Conservation (phyloP, 2,113 vertebrate genomes). For the Equus przewalskii region DNA sequence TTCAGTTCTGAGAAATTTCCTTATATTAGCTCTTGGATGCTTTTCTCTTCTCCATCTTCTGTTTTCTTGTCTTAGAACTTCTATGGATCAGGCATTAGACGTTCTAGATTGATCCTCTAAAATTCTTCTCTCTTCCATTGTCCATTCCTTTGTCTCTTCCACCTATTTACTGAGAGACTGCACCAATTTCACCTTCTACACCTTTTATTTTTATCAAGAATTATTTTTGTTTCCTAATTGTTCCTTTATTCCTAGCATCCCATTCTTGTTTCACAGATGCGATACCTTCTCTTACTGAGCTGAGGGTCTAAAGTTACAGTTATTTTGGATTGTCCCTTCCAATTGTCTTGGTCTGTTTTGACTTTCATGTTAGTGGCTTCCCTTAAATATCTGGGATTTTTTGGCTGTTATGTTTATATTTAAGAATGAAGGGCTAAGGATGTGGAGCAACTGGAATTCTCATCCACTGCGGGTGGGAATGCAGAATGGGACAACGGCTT, state of each 20-base stretch:
- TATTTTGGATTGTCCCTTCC: background rate
- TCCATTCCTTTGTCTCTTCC: background rate
- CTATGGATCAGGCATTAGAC: background rate
- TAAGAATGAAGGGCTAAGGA: background rate
- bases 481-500: background rate
- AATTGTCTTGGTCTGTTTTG: background rate
- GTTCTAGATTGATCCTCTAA: background rate
- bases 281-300: background rate
- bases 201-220: background rate
- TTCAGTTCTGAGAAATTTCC: conserved; percentile 10
- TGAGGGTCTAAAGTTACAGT: background rate
- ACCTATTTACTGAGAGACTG: background rate
- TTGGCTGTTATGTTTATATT: background rate
- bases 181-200: background rate
- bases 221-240: background rate
- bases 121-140: background rate
- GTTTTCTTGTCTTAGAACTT: conserved; percentile 16
- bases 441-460: background rate
- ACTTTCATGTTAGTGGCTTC: background rate
- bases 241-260: background rate
- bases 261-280: background rate
- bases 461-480: background rate
- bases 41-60: conserved; percentile 31
- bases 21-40: background rate
- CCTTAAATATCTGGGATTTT: background rate